Evolutionary conservation across 2,888 invertebrate species (phyloP).

Genomic region (Andrena praecox): DNA sequence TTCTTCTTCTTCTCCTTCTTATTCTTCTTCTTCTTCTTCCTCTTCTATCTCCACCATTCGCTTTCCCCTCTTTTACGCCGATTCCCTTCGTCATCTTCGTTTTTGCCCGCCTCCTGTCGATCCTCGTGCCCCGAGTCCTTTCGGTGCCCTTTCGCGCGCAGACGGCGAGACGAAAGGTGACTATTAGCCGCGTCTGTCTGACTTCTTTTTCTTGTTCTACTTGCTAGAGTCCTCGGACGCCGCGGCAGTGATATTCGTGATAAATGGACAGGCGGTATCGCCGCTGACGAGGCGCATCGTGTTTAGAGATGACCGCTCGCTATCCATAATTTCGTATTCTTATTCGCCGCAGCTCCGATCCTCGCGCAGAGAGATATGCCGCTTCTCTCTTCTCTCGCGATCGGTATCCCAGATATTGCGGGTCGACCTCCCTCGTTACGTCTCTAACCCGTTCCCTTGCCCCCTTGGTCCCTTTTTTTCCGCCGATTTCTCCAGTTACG

Average conservation of each 20-base stretch:
- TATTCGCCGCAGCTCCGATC: neutral
- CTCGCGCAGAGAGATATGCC: no score
- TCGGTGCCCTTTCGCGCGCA: neutral
- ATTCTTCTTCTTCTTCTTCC: neutral
- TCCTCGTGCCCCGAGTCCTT: neutral
- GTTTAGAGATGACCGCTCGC: no score
- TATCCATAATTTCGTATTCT: neutral
- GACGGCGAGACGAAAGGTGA: neutral
- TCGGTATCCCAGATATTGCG: neutral
- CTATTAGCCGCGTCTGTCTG: slow-evolving; percentile 27
- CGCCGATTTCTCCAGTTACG: slow-evolving; percentile 11
- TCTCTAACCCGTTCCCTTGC: slow-evolving; percentile 8
- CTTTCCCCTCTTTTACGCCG: neutral
- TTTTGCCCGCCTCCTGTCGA: neutral
- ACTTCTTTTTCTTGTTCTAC: slow-evolving; percentile 32
- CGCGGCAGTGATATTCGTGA: neutral
- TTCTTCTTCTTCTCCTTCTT: neutral
- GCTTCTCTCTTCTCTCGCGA: neutral
- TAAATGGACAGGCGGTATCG: neutral
- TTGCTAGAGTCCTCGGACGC: neutral
- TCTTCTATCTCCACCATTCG: neutral
- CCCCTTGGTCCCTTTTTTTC: neutral
- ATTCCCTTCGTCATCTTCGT: neutral
- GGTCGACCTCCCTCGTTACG: neutral
- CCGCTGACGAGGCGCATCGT: neutral